Evolutionary conservation across 1,140 invertebrate genomes (phyloP).

Genomic region (Rhopalosiphum padi): DNA sequence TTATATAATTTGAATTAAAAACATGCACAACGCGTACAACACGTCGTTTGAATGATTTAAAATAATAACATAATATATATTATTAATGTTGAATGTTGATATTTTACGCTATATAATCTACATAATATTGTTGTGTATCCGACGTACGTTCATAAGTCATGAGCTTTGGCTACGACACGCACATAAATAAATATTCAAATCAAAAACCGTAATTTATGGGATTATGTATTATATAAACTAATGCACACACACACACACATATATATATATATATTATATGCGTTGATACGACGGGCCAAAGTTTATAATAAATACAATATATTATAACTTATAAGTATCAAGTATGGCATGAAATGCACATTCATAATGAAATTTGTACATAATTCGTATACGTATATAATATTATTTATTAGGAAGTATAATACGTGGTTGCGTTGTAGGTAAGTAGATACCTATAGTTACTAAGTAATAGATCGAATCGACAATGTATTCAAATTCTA

Average conservation of each 20-base stretch:
- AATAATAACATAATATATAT: slow-evolving; percentile 19
- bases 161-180: slow-evolving; percentile 2
- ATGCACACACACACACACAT: neutral
- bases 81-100: slow-evolving; percentile 14
- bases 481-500: neutral
- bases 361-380: neutral
- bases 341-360: neutral
- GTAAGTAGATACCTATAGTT: neutral
- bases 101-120: neutral
- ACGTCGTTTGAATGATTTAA: slow-evolving; percentile 1
- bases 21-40: neutral
- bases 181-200: slow-evolving; percentile 19
- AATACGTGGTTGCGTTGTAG: neutral
- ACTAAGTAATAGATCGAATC: neutral
- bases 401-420: neutral
- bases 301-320: neutral
- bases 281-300: slow-evolving; percentile 1
- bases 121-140: slow-evolving; percentile 10
- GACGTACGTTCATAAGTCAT: slow-evolving; percentile 9
- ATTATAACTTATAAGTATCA: neutral
- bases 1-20: neutral
- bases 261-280: no score
- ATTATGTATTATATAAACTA: neutral
- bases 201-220: slow-evolving; percentile 11
- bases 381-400: neutral